phyloP scores from a whole-genome alignment of 2,888 invertebrate species.

The Drosophila melanosoma region DNA sequence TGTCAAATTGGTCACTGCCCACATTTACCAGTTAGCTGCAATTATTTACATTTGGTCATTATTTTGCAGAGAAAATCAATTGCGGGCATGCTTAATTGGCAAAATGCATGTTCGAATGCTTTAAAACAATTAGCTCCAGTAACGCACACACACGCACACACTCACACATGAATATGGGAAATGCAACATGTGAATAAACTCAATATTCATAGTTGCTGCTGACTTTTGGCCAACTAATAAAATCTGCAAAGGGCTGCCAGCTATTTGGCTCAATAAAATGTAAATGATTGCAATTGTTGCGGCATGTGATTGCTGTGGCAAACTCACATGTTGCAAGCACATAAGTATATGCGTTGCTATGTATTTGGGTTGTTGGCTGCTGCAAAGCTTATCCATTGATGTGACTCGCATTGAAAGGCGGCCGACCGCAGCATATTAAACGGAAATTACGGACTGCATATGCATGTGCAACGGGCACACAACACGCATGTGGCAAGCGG shows the following conservation, averaged over 20 bases:
- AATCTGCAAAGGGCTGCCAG: slow-evolving; percentile 12
- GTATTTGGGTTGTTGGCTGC: neutral
- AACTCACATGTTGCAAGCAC: slow-evolving; percentile 8
- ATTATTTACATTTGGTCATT: slow-evolving; percentile 74
- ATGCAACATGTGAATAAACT: slow-evolving; percentile 18
- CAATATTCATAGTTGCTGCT: slow-evolving; percentile 15
- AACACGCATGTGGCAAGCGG: slow-evolving; percentile 10
- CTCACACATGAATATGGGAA: slow-evolving; percentile 23
- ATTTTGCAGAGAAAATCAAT: slow-evolving; percentile 59
- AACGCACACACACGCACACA: slow-evolving; percentile 1
- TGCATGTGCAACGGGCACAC: slow-evolving; percentile 25
- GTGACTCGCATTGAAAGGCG: slow-evolving; percentile 67
- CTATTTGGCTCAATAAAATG: slow-evolving; percentile 59
- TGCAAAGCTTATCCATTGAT: slow-evolving; percentile 67
- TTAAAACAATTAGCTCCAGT: slow-evolving; percentile 70
- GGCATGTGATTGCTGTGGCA: slow-evolving; percentile 48
- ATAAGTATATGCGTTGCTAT: slow-evolving; percentile 2
- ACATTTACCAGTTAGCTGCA: slow-evolving; percentile 39
- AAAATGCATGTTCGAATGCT: slow-evolving; percentile 71
- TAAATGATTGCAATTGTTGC: slow-evolving; percentile 54
- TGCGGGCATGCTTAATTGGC: slow-evolving; percentile 76
- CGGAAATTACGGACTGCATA: slow-evolving; percentile 69
- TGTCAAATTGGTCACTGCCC: slow-evolving; percentile 42
- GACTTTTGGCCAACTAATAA: slow-evolving; percentile 39
- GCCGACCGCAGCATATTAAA: slow-evolving; percentile 63